phyloP scores from a whole-genome alignment of 2,113 vertebrate species.

The Sclerurus mexicanus region DNA sequence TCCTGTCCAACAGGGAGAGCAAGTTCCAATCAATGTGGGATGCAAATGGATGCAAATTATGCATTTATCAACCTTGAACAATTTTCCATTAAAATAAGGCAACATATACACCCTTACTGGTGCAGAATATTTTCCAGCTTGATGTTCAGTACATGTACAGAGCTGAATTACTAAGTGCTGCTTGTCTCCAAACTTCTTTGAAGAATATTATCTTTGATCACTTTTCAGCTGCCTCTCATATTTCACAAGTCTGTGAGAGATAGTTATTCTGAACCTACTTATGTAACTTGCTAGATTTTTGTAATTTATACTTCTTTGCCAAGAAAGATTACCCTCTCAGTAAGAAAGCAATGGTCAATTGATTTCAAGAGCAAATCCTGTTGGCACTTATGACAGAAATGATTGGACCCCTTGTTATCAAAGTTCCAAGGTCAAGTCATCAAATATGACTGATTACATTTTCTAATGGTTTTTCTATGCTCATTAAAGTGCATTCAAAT shows the following conservation, averaged over 20 bases:
- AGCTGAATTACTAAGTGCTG: slow-evolving; percentile 12
- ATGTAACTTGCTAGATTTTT: slow-evolving; percentile 67
- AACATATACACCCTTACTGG: background rate
- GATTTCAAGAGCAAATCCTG: slow-evolving; percentile 70
- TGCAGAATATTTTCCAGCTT: slow-evolving; percentile 14
- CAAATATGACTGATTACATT: slow-evolving; percentile 78
- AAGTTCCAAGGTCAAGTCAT: slow-evolving; percentile 79
- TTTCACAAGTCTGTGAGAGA: slow-evolving; percentile 5
- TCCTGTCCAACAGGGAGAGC: background rate
- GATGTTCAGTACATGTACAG: background rate
- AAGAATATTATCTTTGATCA: slow-evolving; percentile 64
- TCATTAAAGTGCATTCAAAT: slow-evolving; percentile 78
- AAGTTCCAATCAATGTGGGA: background rate
- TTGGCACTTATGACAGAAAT: slow-evolving; percentile 67
- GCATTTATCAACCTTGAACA: slow-evolving; percentile 39
- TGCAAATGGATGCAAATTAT: slow-evolving; percentile 31
- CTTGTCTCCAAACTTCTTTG: slow-evolving; percentile 42
- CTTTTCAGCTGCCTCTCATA: slow-evolving; percentile 67
- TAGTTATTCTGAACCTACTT: slow-evolving; percentile 57
- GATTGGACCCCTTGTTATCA: slow-evolving; percentile 73
- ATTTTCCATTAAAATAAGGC: slow-evolving; percentile 51
- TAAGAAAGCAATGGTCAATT: slow-evolving; percentile 74
- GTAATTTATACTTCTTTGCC: slow-evolving; percentile 68
- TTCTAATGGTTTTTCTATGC: slow-evolving; percentile 77
- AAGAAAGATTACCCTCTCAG: slow-evolving; percentile 67